Evolutionary conservation across 1,140 invertebrate genomes (phyloP).

Genomic region (Delia radicum): DNA sequence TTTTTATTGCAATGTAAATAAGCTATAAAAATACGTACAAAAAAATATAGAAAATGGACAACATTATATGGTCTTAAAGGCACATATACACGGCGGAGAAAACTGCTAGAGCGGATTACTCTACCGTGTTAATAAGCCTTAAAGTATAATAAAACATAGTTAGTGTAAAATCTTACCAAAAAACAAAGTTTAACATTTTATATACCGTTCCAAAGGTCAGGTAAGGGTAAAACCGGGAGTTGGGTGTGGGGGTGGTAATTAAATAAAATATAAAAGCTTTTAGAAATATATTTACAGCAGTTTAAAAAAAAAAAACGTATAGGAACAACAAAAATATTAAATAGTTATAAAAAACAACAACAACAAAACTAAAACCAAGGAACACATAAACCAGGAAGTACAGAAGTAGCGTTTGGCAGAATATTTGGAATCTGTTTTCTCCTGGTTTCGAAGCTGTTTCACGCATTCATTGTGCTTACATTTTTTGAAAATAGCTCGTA

Average conservation of each 20-base stretch:
- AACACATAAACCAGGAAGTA: neutral
- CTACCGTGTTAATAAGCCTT: too few relatives aligned
- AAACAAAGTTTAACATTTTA: neutral
- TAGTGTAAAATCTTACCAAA: neutral
- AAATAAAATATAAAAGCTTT: neutral
- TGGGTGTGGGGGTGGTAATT: neutral
- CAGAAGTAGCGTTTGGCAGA: too few relatives aligned
- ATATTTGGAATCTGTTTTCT: too few relatives aligned
- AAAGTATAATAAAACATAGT: neutral
- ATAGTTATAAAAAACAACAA: neutral
- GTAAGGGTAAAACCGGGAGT: neutral
- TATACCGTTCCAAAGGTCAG: neutral
- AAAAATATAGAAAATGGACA: too few relatives aligned
- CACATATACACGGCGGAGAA: too few relatives aligned
- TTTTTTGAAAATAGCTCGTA: too few relatives aligned
- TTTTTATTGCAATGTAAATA: too few relatives aligned
- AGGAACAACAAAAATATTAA: neutral
- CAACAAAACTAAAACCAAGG: neutral
- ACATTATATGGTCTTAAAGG: too few relatives aligned
- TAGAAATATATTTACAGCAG: neutral
- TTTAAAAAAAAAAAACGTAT: neutral
- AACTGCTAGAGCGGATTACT: too few relatives aligned
- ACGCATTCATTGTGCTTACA: too few relatives aligned
- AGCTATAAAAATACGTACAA: too few relatives aligned
- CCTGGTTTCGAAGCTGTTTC: too few relatives aligned